Evolutionary conservation across 1,140 invertebrate species (phyloP).

Genomic region (Bombus haemorrhoidalis): DNA sequence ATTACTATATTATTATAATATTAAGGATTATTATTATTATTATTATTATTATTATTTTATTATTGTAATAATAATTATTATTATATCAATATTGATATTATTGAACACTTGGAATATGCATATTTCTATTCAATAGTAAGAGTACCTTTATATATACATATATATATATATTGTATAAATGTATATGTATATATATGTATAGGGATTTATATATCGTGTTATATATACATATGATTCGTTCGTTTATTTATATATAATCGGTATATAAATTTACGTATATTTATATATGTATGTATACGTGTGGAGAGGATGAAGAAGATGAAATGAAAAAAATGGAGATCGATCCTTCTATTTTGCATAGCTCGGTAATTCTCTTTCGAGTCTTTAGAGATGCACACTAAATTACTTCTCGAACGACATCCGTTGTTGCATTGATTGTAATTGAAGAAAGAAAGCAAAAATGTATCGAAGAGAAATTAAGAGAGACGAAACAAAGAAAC

Average conservation of each 20-base stretch:
- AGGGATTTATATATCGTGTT: constrained; percentile 74
- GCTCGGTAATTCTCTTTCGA: constrained; percentile 80
- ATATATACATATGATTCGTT: constrained; percentile 69
- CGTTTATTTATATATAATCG: constrained; percentile 75
- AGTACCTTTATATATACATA: constrained; percentile 76
- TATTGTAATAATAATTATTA: constrained; percentile 69
- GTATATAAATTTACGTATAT: constrained; percentile 71
- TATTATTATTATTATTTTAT: constrained; percentile 74
- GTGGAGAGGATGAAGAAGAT: constrained; percentile 61
- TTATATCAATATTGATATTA: constrained; percentile 74
- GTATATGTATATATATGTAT: constrained; percentile 76
- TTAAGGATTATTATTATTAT: constrained; percentile 74
- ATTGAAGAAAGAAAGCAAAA: not conserved
- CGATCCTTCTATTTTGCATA: constrained; percentile 82
- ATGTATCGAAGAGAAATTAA: not conserved
- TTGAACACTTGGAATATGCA: constrained; percentile 77
- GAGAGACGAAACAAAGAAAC: not conserved
- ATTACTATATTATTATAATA: constrained; percentile 75
- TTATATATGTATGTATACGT: constrained; percentile 73
- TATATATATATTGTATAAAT: constrained; percentile 65
- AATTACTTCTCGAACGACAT: constrained; percentile 78
- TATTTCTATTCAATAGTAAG: constrained; percentile 81
- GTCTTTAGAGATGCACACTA: constrained; percentile 79
- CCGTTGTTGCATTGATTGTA: constrained; percentile 69
- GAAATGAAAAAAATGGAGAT: constrained; percentile 71